A percentile compares a stretch with the other conserved stretches of the same genome.
phyloP scores from a whole-genome alignment of 2,797 vertebrate species.

The Ctenochaetus hawaiiensis region DNA sequence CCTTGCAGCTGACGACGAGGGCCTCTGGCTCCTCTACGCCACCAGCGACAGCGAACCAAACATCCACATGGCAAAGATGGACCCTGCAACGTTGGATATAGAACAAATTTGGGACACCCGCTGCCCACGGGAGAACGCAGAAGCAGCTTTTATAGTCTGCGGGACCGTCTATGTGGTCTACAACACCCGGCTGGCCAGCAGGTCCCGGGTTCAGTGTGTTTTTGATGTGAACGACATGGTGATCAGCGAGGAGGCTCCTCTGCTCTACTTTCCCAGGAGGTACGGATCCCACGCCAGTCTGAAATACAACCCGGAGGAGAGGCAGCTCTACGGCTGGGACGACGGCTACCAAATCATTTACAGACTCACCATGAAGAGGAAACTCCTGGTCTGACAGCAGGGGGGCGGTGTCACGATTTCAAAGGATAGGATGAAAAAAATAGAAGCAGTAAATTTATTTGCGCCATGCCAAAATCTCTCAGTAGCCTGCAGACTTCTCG shows the following conservation, averaged over 20 bases:
- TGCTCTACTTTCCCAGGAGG: conserved; percentile 94
- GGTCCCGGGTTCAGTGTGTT: conserved; percentile 94
- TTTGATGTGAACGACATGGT: conserved; percentile 94
- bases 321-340: conserved; percentile 96
- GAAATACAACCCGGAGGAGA: conserved; percentile 93
- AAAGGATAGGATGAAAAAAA: conserved; percentile 2
- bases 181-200: conserved; percentile 93
- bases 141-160: conserved; percentile 94
- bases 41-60: conserved; percentile 88
- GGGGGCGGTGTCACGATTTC: conserved; percentile 18
- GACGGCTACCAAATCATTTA: conserved; percentile 98
- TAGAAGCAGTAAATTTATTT: conserved; percentile 1
- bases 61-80: conserved; percentile 95
- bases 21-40: conserved; percentile 94
- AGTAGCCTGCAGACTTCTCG: background rate
- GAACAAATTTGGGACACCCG: conserved; percentile 98
- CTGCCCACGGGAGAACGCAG: conserved; percentile 92
- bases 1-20: conserved; percentile 91
- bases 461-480: background rate
- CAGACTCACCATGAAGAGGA: conserved; percentile 92
- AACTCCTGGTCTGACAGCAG: conserved; percentile 80
- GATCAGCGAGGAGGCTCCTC: conserved; percentile 88
- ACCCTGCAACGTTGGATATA: conserved; percentile 91
- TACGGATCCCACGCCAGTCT: conserved; percentile 94
- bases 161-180: conserved; percentile 96